Conservation (phyloP, 1,140 invertebrate species). For the Panulirus ornatus region DNA sequence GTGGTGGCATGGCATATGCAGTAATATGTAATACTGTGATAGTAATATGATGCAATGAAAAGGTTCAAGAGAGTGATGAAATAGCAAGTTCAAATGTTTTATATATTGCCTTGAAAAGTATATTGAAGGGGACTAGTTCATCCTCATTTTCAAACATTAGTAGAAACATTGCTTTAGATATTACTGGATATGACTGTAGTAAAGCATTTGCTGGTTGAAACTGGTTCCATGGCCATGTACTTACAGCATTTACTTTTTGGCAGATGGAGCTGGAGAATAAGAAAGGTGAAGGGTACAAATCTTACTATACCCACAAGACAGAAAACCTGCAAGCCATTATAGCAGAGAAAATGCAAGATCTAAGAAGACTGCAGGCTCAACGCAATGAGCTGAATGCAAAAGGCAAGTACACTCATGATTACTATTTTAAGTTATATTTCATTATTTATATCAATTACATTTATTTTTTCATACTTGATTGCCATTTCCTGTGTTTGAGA, state of each 20-base stretch:
- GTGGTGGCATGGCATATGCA: no score
- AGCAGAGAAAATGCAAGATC: conserved; percentile 98
- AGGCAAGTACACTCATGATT: conserved; percentile 79
- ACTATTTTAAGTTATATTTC: no score
- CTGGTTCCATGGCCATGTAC: background rate
- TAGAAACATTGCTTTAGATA: background rate
- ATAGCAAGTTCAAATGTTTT: background rate
- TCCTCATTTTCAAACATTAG: background rate
- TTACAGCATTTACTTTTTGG: background rate
- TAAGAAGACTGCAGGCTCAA: conserved; percentile 97
- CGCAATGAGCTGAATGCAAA: conserved; percentile 99
- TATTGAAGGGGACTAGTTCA: background rate
- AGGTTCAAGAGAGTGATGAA: background rate
- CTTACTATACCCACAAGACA: conserved; percentile 98
- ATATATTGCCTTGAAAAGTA: background rate
- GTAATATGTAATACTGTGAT: no score
- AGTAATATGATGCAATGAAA: no score
- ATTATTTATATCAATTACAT: no score
- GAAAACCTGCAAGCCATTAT: conserved; percentile 97
- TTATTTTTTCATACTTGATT: no score
- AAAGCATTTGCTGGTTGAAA: background rate
- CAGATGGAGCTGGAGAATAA: conserved; percentile 74
- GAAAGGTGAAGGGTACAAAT: conserved; percentile 78
- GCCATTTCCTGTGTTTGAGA: no score
- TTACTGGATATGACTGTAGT: background rate